These are phyloP conservation scores for Clarias gariepinus DNA, from an alignment of 2,113 vertebrate species.

Conservation along the genomic window DNA sequence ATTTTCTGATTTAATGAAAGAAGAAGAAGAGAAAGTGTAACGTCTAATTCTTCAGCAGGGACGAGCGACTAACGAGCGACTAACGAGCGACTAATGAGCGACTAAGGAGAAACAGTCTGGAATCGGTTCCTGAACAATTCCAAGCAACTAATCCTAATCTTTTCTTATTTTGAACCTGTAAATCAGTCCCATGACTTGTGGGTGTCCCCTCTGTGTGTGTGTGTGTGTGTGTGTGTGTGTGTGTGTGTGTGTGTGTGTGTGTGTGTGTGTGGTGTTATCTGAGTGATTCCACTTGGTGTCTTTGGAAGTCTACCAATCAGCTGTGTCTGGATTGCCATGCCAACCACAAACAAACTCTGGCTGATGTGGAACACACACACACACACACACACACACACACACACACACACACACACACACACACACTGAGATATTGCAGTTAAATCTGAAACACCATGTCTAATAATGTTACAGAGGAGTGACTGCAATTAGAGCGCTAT, in stretches of 20 bases:
- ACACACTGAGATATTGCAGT: background rate
- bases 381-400: conserved; percentile 29
- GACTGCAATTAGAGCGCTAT: background rate
- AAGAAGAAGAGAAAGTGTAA: background rate
- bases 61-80: background rate
- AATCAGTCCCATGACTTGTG: background rate
- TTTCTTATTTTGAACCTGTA: background rate
- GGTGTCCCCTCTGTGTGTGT: background rate
- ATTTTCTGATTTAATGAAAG: background rate
- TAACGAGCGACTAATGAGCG: background rate
- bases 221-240: background rate
- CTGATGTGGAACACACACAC: background rate
- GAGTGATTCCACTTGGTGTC: too few relatives aligned
- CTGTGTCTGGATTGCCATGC: too few relatives aligned
- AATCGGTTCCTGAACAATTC: background rate
- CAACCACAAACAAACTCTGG: too few relatives aligned
- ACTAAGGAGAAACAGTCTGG: background rate
- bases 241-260: background rate
- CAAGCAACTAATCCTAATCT: background rate
- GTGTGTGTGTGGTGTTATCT: conserved; percentile 6
- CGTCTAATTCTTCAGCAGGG: background rate
- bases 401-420: conserved; percentile 4
- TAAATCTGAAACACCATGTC: background rate
- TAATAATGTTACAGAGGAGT: background rate
- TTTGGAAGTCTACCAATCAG: too few relatives aligned